Conservation (phyloP, 2,797 vertebrate genomes). For the Myiotriccus ornatus region DNA sequence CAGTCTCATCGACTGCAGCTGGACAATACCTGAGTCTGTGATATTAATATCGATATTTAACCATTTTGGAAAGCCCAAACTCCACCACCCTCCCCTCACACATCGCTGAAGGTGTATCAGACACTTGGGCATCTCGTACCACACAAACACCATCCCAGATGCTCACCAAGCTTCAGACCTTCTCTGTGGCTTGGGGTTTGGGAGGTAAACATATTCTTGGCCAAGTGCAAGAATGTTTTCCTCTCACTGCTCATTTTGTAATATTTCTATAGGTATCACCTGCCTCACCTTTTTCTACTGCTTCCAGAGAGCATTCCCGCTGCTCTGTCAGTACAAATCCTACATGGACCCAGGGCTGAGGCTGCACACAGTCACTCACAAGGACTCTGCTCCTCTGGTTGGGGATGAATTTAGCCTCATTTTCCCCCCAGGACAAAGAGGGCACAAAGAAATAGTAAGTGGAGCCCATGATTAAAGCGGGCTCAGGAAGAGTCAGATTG, state of each 20-base stretch:
- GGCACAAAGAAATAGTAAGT: neutral
- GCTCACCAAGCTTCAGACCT: neutral
- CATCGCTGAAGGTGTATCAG: neutral
- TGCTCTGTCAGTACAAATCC: neutral
- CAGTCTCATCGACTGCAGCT: neutral
- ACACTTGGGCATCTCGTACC: neutral
- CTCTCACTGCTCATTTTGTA: neutral
- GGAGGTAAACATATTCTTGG: neutral
- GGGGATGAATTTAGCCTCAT: neutral
- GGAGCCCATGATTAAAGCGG: neutral
- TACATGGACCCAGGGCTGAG: neutral
- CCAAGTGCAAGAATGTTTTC: neutral
- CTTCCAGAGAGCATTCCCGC: neutral
- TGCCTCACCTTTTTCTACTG: neutral
- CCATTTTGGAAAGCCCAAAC: neutral
- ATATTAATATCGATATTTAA: neutral
- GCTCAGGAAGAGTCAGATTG: neutral
- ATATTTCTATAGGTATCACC: neutral
- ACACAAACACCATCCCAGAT: neutral
- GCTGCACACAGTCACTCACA: neutral
- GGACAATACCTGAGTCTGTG: neutral
- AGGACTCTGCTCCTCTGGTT: neutral
- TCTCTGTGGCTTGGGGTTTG: neutral
- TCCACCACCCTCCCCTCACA: fast-evolving
- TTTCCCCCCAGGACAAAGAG: neutral